Evolutionary conservation across 1,140 invertebrate species (phyloP).

Genomic region (Drosophila pseudoobscura): DNA sequence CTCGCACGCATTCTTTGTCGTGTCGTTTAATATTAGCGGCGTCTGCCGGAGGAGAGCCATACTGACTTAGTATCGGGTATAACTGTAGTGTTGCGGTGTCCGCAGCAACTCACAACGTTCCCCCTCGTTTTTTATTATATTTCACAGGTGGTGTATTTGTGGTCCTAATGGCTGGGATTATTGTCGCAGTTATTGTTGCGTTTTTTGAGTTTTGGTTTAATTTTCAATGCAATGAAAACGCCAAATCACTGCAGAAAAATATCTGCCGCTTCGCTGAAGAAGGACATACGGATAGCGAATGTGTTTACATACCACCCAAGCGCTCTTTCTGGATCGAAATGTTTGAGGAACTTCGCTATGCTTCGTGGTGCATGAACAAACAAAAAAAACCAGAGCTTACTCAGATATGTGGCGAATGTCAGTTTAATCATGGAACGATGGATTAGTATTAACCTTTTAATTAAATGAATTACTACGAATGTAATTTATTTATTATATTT

Average conservation of each 20-base stretch:
- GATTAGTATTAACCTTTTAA: too few relatives aligned
- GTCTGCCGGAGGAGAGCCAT: too few relatives aligned
- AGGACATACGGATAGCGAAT: slow-evolving; percentile 3
- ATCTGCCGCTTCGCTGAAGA: slow-evolving; percentile 83
- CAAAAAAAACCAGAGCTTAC: slow-evolving; percentile 90
- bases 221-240: slow-evolving; percentile 84
- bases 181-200: slow-evolving; percentile 93
- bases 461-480: too few relatives aligned
- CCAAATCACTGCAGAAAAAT: slow-evolving; percentile 14
- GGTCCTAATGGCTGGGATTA: slow-evolving; percentile 94
- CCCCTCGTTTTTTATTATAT: background rate
- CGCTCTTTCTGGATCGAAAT: slow-evolving; percentile 89
- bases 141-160: slow-evolving; percentile 95
- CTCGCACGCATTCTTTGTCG: too few relatives aligned
- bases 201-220: slow-evolving; percentile 97
- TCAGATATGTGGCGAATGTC: slow-evolving; percentile 88
- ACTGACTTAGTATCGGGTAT: too few relatives aligned
- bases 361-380: slow-evolving; percentile 91
- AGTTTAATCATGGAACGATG: background rate
- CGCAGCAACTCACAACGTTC: too few relatives aligned
- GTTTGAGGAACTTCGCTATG: slow-evolving; percentile 94
- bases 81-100: too few relatives aligned
- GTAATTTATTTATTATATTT: too few relatives aligned
- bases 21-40: too few relatives aligned
- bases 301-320: slow-evolving; percentile 69